Conservation (phyloP, 2,888 invertebrate genomes). For the Caenorhabditis zanzibari region DNA sequence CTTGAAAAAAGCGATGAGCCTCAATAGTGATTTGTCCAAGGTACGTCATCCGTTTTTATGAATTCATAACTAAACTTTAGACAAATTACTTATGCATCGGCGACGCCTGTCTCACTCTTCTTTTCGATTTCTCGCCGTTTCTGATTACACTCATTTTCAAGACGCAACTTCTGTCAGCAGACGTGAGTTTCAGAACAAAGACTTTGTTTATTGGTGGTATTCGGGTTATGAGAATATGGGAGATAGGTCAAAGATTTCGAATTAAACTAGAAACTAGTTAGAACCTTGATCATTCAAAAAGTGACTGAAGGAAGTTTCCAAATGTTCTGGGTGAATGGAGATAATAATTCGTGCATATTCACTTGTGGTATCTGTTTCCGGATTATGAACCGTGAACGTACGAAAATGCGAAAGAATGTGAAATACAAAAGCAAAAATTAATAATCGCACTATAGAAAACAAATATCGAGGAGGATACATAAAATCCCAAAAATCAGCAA, state of each 20-base stretch:
- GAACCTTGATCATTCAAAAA: no score
- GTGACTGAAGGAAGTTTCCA: no score
- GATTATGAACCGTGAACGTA: neutral
- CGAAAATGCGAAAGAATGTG: neutral
- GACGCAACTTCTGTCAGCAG: slow-evolving; percentile 46
- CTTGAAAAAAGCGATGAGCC: slow-evolving; percentile 8
- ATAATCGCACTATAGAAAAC: no score
- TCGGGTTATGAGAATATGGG: neutral
- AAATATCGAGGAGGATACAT: neutral
- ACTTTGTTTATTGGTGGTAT: neutral
- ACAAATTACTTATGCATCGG: slow-evolving; percentile 56
- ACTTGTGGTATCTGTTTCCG: neutral
- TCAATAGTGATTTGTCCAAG: slow-evolving; percentile 41
- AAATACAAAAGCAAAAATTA: no score
- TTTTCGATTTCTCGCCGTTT: slow-evolving; percentile 49
- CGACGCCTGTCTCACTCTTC: slow-evolving; percentile 48
- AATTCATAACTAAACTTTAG: slow-evolving; percentile 24
- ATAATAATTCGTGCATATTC: no score
- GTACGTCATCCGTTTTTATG: neutral
- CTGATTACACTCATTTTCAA: slow-evolving; percentile 41
- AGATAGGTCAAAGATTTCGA: neutral
- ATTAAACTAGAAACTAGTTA: no score
- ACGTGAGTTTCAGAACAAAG: slow-evolving; percentile 29
- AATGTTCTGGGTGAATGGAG: no score
- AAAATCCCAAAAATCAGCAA: neutral